A percentile compares a stretch with the other conserved stretches of the same genome.
Conservation (phyloP, 2,113 vertebrate species). For the Trichechus manatus region DNA sequence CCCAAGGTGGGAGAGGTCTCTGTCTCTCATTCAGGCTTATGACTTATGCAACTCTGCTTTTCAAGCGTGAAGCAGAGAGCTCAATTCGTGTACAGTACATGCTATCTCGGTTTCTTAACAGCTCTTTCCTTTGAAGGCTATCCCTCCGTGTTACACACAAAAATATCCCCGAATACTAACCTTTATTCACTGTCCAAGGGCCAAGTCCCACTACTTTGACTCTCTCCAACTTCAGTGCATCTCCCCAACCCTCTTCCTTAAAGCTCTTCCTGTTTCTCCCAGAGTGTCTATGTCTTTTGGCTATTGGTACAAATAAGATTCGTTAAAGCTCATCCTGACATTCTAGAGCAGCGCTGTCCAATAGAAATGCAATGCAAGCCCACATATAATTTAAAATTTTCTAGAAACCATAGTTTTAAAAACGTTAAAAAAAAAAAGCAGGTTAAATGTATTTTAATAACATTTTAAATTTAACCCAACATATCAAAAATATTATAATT, state of each 20-base stretch:
- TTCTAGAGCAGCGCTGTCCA: slow-evolving; percentile 20
- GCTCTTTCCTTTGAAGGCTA: slow-evolving; percentile 5
- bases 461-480: background rate
- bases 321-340: background rate
- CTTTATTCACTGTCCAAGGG: background rate
- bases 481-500: slow-evolving; percentile 16
- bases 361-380: background rate
- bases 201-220: background rate
- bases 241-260: background rate
- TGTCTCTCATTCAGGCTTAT: background rate
- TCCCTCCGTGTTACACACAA: background rate
- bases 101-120: slow-evolving; percentile 10
- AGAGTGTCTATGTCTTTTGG: background rate
- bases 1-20: background rate
- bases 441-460: slow-evolving; percentile 22
- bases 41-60: background rate
- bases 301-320: slow-evolving; percentile 32
- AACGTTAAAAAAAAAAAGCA: background rate
- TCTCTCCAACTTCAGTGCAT: background rate
- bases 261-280: background rate
- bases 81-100: background rate
- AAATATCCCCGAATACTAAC: slow-evolving; percentile 6
- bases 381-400: background rate
- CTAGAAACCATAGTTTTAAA: background rate
- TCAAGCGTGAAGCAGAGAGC: background rate